These are phyloP conservation scores for Lasioglossum vierecki DNA, from an alignment of 2,888 invertebrate genomes.

Conservation along the genomic window DNA sequence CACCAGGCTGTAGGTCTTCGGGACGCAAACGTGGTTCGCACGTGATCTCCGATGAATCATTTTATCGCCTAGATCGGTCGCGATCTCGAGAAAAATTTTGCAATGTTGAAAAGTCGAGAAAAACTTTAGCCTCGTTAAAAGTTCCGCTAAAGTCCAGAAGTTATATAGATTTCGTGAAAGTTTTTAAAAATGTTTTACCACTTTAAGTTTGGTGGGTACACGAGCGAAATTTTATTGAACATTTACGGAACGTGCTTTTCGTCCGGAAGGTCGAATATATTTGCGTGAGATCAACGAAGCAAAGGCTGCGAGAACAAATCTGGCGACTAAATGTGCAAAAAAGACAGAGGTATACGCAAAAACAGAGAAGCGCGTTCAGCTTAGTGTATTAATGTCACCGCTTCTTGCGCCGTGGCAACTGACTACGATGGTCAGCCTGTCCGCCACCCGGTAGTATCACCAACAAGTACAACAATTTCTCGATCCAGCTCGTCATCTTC, in stretches of 20 bases:
- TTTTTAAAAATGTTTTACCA: background rate
- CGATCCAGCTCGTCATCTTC: conserved; percentile 80
- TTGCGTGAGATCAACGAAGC: background rate
- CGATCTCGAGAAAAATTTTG: background rate
- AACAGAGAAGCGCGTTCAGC: conserved; percentile 11
- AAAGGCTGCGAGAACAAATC: background rate
- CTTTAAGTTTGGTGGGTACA: too few relatives aligned
- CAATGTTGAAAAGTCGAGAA: background rate
- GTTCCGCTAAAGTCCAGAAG: background rate
- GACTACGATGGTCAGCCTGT: conserved; percentile 71
- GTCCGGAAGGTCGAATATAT: background rate
- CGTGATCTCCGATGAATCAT: background rate
- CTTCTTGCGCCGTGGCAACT: conserved; percentile 77
- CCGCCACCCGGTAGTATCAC: conserved; percentile 77
- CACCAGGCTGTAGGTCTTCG: background rate
- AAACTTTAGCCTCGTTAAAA: background rate
- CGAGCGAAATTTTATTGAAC: background rate
- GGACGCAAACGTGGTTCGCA: background rate
- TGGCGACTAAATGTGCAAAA: background rate
- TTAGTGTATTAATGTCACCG: conserved; percentile 76
- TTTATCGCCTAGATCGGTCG: background rate
- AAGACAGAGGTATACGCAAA: background rate
- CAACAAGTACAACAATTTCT: conserved; percentile 78
- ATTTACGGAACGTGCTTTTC: background rate
- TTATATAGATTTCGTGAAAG: background rate